Percentiles rank a stretch among this genome's conserved stretches.
These are phyloP conservation scores for Tetranychus truncatus DNA, from an alignment of 2,888 invertebrate species.

Conservation along the genomic window DNA sequence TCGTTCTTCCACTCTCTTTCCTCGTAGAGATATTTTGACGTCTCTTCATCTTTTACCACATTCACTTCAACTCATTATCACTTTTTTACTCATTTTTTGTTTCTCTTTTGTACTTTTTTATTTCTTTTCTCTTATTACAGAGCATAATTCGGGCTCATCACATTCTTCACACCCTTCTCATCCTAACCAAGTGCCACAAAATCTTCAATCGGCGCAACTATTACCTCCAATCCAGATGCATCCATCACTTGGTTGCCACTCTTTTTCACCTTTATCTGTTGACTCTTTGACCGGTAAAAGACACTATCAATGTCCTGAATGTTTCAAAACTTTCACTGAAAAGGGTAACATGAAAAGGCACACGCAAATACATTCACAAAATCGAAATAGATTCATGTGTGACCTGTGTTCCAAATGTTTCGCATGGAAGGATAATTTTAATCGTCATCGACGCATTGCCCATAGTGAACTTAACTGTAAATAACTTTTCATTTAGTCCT, in stretches of 20 bases:
- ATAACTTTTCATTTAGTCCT: neutral
- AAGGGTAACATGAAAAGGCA: constrained; percentile 22
- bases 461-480: constrained; percentile 15
- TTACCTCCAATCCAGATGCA: constrained; percentile 9
- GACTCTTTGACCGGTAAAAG: constrained; percentile 10
- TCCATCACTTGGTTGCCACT: constrained; percentile 10
- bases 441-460: constrained; percentile 19
- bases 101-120: too few relatives aligned
- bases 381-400: constrained; percentile 18
- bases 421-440: constrained; percentile 23
- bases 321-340: constrained; percentile 14
- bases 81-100: too few relatives aligned
- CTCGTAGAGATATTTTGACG: too few relatives aligned
- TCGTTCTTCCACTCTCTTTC: too few relatives aligned
- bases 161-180: constrained; percentile 6
- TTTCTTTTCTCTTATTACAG: neutral
- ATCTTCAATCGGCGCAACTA: constrained; percentile 6
- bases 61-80: too few relatives aligned
- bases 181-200: constrained; percentile 8
- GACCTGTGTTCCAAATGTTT: constrained; percentile 21
- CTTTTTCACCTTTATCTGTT: constrained; percentile 7
- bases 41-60: too few relatives aligned
- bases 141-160: constrained; percentile 4
- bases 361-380: constrained; percentile 19
- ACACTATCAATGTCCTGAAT: constrained; percentile 12